Evolutionary conservation across 2,113 vertebrate species (phyloP).

Genomic region (Sapayoa aenigma): DNA sequence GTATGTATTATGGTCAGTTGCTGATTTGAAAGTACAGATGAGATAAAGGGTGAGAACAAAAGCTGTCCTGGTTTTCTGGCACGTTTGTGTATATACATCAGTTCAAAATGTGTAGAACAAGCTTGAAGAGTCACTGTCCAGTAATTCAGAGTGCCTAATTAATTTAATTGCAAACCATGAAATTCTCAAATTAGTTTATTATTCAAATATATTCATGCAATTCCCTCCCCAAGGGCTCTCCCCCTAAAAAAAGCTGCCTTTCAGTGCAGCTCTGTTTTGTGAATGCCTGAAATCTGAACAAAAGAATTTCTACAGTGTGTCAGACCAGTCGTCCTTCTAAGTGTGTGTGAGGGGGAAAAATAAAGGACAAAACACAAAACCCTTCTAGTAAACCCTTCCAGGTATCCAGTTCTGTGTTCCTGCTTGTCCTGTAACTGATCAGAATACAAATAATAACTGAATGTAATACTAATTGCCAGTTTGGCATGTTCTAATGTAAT

Average conservation of each 20-base stretch:
- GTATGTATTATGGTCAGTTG: background rate
- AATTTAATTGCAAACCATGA: conserved; percentile 35
- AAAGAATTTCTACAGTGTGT: background rate
- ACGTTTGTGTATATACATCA: background rate
- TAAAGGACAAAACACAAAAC: background rate
- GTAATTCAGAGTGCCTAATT: conserved; percentile 30
- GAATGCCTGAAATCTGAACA: conserved; percentile 8
- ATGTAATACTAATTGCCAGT: background rate
- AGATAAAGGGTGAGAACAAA: background rate
- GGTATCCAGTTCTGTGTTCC: background rate
- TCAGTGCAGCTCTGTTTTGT: background rate
- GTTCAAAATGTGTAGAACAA: background rate
- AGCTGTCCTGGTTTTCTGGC: background rate
- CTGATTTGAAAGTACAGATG: background rate
- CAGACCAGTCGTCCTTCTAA: background rate
- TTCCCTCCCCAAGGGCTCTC: background rate
- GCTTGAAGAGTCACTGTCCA: conserved; percentile 24
- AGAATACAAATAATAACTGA: background rate
- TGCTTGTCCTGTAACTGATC: background rate
- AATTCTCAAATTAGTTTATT: conserved; percentile 46
- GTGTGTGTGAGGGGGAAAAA: background rate
- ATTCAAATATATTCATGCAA: conserved; percentile 57
- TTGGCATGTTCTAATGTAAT: background rate
- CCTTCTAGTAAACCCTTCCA: background rate
- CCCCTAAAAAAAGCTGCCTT: background rate